Evolutionary conservation across 2,888 invertebrate species (phyloP).

Genomic region (Tipula confusa): DNA sequence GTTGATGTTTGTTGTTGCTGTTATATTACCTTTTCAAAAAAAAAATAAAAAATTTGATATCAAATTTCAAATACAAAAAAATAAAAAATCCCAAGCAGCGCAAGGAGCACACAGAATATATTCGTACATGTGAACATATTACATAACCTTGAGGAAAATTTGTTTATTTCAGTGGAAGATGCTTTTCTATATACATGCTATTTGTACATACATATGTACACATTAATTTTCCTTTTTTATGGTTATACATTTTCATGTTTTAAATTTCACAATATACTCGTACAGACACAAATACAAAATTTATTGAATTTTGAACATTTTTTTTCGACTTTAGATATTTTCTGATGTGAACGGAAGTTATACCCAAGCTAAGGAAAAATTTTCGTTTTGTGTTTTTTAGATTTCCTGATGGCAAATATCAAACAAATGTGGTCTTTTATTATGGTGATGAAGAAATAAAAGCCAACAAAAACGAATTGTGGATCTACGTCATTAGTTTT

Average conservation of each 20-base stretch:
- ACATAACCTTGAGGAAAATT: slow-evolving; percentile 14
- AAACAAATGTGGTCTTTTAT: neutral
- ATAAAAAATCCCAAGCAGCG: neutral
- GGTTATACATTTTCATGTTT: slow-evolving; percentile 8
- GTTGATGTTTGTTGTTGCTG: neutral
- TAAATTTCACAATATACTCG: neutral
- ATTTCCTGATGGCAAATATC: neutral
- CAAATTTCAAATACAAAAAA: neutral
- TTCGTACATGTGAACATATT: neutral
- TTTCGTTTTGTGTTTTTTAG: neutral
- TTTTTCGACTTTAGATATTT: neutral
- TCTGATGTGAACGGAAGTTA: slow-evolving; percentile 12
- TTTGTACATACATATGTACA: neutral
- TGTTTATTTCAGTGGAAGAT: neutral
- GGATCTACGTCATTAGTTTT: slow-evolving; percentile 14
- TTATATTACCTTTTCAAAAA: neutral
- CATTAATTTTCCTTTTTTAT: neutral
- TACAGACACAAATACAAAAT: neutral
- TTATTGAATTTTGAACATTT: neutral
- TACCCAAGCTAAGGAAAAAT: neutral
- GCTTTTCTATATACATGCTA: neutral
- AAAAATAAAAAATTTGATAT: too few relatives aligned
- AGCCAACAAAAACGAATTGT: neutral
- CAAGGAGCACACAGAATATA: neutral
- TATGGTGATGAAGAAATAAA: neutral